Percentiles rank a stretch among this genome's conserved stretches.
phyloP scores from a whole-genome alignment of 2,888 invertebrate species.

The Leucania comma region DNA sequence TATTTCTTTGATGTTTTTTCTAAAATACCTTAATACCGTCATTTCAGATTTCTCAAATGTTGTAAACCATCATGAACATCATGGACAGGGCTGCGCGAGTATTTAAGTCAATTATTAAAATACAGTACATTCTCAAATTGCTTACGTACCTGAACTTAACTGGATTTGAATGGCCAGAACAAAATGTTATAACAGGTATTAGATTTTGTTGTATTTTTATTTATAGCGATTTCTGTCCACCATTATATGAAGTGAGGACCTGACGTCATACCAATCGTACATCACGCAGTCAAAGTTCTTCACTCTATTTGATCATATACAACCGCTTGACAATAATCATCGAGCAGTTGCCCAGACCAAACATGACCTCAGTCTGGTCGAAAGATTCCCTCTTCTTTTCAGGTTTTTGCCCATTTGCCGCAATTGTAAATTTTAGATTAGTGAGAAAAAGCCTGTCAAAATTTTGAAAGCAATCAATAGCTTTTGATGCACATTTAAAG shows the following conservation, averaged over 20 bases:
- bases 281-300: too few species aligned
- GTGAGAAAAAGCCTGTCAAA: neutral
- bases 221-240: too few species aligned
- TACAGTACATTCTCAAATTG: slow-evolving; percentile 22
- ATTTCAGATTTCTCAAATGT: slow-evolving; percentile 8
- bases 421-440: neutral
- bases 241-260: too few species aligned
- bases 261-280: too few species aligned
- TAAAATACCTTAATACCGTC: neutral
- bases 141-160: slow-evolving; percentile 11
- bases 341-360: too few species aligned
- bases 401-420: too few species aligned
- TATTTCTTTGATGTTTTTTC: neutral
- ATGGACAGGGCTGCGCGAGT: slow-evolving; percentile 26
- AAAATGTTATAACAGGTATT: slow-evolving; percentile 23
- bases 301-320: too few species aligned
- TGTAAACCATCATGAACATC: neutral
- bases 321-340: too few species aligned
- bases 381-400: too few species aligned
- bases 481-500: neutral
- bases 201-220: neutral
- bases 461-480: neutral
- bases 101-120: neutral
- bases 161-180: slow-evolving; percentile 17
- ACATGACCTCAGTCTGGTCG: too few species aligned